phyloP scores from a whole-genome alignment of 2,888 invertebrate genomes.

The Lucinisca nassula region DNA sequence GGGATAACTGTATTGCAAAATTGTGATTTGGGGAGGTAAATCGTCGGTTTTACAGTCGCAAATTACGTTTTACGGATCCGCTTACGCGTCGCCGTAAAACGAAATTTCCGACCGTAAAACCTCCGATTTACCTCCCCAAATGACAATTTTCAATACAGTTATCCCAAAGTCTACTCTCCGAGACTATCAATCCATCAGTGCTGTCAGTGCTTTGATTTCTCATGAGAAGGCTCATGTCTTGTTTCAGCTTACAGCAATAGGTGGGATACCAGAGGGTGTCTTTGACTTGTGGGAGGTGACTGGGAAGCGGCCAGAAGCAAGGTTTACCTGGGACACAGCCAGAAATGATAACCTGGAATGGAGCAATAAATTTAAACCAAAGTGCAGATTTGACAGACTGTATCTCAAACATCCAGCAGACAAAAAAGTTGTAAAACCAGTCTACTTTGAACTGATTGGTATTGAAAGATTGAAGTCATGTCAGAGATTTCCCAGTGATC shows the following conservation, averaged over 20 bases:
- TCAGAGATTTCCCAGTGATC: constrained; percentile 90
- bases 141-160: too few relatives aligned
- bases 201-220: too few relatives aligned
- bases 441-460: constrained; percentile 89
- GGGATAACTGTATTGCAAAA: too few relatives aligned
- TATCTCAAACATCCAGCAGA: constrained; percentile 87
- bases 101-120: too few relatives aligned
- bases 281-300: constrained; percentile 90
- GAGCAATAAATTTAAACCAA: constrained; percentile 86
- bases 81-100: too few relatives aligned
- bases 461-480: constrained; percentile 89
- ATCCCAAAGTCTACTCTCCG: too few relatives aligned
- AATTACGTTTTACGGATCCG: too few relatives aligned
- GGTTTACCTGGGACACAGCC: constrained; percentile 90
- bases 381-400: constrained; percentile 90
- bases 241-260: constrained; percentile 85
- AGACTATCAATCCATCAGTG: too few relatives aligned
- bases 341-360: constrained; percentile 89
- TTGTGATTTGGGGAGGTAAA: too few relatives aligned
- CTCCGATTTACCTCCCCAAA: too few relatives aligned
- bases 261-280: constrained; percentile 88
- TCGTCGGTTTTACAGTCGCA: too few relatives aligned
- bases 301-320: constrained; percentile 89
- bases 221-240: too few relatives aligned
- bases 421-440: constrained; percentile 84